These are phyloP conservation scores for Nomada ruficornis DNA, from an alignment of 2,888 invertebrate species.

Conservation along the genomic window DNA sequence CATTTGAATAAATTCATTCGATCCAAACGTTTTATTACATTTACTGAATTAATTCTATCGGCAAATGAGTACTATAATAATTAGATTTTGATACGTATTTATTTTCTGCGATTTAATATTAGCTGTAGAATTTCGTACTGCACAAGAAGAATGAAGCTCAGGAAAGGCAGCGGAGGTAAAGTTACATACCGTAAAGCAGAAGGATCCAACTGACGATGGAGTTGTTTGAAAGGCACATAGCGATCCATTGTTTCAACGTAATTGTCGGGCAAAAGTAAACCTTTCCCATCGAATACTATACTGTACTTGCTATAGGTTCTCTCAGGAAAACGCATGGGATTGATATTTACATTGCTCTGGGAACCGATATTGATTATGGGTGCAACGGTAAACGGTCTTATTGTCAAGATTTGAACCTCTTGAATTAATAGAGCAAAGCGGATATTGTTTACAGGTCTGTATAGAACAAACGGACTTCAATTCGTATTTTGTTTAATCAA, in stretches of 20 bases:
- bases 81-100: no score
- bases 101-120: no score
- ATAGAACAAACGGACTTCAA: neutral
- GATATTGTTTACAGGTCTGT: slow-evolving; percentile 15
- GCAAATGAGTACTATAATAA: no score
- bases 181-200: slow-evolving; percentile 32
- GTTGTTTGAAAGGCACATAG: slow-evolving; percentile 43
- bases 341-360: slow-evolving; percentile 62
- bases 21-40: no score
- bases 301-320: slow-evolving; percentile 30
- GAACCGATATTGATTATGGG: slow-evolving; percentile 46
- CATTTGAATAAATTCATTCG: no score
- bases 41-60: no score
- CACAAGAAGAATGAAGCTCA: no score
- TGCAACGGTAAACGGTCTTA: slow-evolving; percentile 48
- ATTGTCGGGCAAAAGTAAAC: slow-evolving; percentile 82
- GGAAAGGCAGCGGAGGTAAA: slow-evolving; percentile 15
- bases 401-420: slow-evolving; percentile 21
- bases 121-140: no score
- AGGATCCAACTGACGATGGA: slow-evolving; percentile 68
- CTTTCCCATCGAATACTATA: slow-evolving; percentile 80
- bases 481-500: neutral
- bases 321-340: slow-evolving; percentile 18
- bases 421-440: slow-evolving; percentile 8
- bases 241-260: slow-evolving; percentile 80